Evolutionary conservation across 1,140 invertebrate genomes (phyloP), one percentile per base, ranked within the genome.

Genomic region (Ceratosolen solmsi): DNA sequence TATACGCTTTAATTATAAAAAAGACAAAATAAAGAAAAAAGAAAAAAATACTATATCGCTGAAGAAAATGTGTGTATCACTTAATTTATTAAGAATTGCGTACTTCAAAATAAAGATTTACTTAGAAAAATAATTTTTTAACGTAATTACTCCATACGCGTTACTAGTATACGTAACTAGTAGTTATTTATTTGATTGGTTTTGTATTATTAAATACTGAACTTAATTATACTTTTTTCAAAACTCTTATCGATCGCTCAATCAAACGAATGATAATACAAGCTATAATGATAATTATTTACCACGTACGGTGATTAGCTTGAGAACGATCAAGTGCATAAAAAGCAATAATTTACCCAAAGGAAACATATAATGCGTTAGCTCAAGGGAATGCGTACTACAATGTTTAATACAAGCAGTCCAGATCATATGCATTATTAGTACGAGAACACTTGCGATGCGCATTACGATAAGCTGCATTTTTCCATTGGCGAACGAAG

Each of bases 21-120:
- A 71, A n/a, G n/a, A 22, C 5, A 30, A 5, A 22, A 9, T n/a
- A 7, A 4, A 38, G 15, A 36, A 71, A 17, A 1, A n/a, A 4
- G 11, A 22, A 54, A 51, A 51, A 71, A 72, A 51, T 51, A 30
- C 41, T 70, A 41, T 13, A 46, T 22, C 65, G 13, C 2, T 13
- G 9, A 25, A 30, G 15, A 30, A 72, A 72, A 51, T 51, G 13
- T 72, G 11, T 51, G 13, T 72, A 1, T 72, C 70, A 13, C 9
- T 68, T 68, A 68, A 68, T 68, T 38, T 22, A 68, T 68, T 68
- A 7, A 68, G 20, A 68, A 38, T 68, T 38, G 63, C 20, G 27
- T 8, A 38, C 1, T 22, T 68, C 22, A 22, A n/a, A 8, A 38
- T 27, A 63, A 63, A 63, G 33, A 60, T 60, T 1, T 38, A n/a